Evolutionary conservation across 1,140 invertebrate genomes (phyloP), one percentile per base, ranked within the genome.

Genomic region (Helicoverpa armigera): DNA sequence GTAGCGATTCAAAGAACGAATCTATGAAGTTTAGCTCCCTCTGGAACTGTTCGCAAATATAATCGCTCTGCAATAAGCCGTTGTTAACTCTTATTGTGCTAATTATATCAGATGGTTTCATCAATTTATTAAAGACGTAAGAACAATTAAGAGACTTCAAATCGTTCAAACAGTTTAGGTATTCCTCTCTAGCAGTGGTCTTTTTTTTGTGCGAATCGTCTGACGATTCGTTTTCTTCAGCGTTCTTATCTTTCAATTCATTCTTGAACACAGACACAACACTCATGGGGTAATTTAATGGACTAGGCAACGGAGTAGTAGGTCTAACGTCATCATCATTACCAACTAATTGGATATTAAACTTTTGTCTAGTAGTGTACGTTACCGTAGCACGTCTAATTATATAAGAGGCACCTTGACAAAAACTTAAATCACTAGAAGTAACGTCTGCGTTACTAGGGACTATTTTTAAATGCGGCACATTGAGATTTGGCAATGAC

Each of bases 1-100:
- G 92, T 56, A 94, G 79, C 0, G 93, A 94, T 86, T 94, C 93
- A 87, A 94, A 93, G 86, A 94, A 94, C 7, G 93, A 94, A 86
- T 94, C 92, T 78, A 94, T 94, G 86, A 94, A 94, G 84, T 94
- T 91, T 13, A 94, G 88, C 80, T 94, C 93, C 48, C 89, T 86
- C 83, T 94, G 91, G 82, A 94, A 94, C 86, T 94, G 92, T 80
- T 94, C 91, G 81, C 87, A 89, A 13, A 93, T 90, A 69, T 87
- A 91, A 77, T 91, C 89, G 60, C 81, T 90, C 73, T 88, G 88
- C 76, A 92, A 87, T 67, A 93, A 83, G 69, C 86, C 87, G 73
- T 84, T 89, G 86, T 90, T 90, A 85, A 91, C 83, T 85, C 88
- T 89, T 87, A 94, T 91, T 87, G 90, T 89, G 70, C 90, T 92